Conservation (phyloP, 2,888 invertebrate genomes). For the Hemistola chrysoprasaria region DNA sequence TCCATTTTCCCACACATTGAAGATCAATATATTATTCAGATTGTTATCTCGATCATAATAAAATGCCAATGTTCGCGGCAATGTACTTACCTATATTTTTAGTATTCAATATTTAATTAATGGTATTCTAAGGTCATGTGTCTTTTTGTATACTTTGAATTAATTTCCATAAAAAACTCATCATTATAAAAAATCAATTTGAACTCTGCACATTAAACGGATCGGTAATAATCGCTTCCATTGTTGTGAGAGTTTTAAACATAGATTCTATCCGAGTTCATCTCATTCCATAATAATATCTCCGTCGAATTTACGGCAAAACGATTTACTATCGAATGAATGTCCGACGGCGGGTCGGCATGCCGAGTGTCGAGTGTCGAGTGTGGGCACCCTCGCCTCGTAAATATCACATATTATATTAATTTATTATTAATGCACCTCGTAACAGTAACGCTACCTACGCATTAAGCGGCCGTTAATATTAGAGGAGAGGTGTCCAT, state of each 20-base stretch:
- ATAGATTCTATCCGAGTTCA: not conserved
- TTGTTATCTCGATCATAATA: too few relatives aligned
- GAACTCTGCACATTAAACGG: slow-evolving; percentile 14
- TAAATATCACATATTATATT: slow-evolving; percentile 15
- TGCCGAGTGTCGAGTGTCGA: not conserved
- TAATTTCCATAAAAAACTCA: not conserved
- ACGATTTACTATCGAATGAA: slow-evolving; percentile 7
- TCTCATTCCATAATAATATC: slow-evolving; percentile 1
- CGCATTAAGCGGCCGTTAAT: not conserved
- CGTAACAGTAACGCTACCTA: slow-evolving; percentile 10
- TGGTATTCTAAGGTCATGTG: not conserved
- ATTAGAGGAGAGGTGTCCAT: not conserved
- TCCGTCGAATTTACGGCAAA: slow-evolving; percentile 5
- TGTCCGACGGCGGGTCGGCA: not conserved
- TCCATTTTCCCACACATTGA: too few relatives aligned
- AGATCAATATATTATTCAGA: too few relatives aligned
- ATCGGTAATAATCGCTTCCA: slow-evolving; percentile 13
- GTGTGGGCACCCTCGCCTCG: slow-evolving; percentile 9
- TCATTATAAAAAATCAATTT: slow-evolving; percentile 10
- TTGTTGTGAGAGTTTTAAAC: not conserved
- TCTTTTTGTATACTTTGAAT: slow-evolving; percentile 1
- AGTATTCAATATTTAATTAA: too few relatives aligned
- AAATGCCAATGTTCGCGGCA: too few relatives aligned
- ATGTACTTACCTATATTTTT: too few relatives aligned
- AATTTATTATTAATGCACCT: too few relatives aligned